Percentiles rank a stretch among this genome's conserved stretches.
phyloP scores from a whole-genome alignment of 2,113 vertebrate genomes.

The Anoplopoma fimbria region DNA sequence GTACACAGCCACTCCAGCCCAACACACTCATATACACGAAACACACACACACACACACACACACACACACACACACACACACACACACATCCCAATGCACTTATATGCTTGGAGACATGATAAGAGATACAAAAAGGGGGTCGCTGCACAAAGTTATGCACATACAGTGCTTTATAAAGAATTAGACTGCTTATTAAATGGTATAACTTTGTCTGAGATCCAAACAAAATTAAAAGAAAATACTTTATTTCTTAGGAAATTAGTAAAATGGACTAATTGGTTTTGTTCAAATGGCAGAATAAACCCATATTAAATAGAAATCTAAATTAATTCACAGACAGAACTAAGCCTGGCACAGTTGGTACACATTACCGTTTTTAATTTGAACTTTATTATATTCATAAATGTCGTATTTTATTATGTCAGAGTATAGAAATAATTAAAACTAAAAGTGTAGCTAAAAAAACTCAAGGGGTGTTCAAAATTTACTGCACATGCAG shows the following conservation, averaged over 20 bases:
- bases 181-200: neutral
- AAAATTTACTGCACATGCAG: neutral
- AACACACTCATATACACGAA: too few species aligned
- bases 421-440: neutral
- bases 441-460: neutral
- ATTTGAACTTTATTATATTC: neutral
- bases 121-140: too few species aligned
- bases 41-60: too few species aligned
- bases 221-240: neutral
- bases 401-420: neutral
- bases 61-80: neutral
- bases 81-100: constrained; percentile 15
- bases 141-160: too few species aligned
- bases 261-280: neutral
- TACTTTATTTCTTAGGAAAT: neutral
- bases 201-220: neutral
- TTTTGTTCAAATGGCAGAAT: neutral
- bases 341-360: neutral
- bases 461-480: neutral
- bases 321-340: neutral
- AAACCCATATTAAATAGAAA: neutral
- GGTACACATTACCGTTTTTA: neutral
- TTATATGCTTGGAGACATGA: too few species aligned
- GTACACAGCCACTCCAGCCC: neutral
- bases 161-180: neutral